A percentile compares a stretch with the other conserved stretches of the same genome.
phyloP scores from a whole-genome alignment of 2,888 invertebrate species.

The Frankliniella intonsa region DNA sequence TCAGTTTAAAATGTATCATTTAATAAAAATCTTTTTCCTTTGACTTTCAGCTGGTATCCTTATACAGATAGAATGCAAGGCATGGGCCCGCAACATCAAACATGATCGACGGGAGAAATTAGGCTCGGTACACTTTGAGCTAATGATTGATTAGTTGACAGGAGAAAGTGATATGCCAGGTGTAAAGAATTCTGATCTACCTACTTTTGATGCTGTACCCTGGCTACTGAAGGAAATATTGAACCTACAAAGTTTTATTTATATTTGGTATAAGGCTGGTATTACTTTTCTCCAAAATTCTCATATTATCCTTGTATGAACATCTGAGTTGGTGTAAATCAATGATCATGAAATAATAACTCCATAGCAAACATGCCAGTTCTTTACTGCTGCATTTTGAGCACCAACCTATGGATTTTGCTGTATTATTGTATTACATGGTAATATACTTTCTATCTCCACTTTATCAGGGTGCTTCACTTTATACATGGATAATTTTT shows the following conservation, averaged over 20 bases:
- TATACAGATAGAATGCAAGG: slow-evolving; percentile 49
- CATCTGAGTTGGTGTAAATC: background rate
- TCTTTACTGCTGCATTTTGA: background rate
- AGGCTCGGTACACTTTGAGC: slow-evolving; percentile 52
- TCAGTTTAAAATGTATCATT: background rate
- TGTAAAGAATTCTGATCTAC: background rate
- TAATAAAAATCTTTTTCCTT: background rate
- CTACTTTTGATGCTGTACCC: too few relatives aligned
- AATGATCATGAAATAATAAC: background rate
- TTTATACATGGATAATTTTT: background rate
- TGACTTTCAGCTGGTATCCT: slow-evolving; percentile 44
- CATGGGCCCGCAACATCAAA: slow-evolving; percentile 48
- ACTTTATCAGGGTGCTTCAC: background rate
- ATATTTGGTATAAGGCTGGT: background rate
- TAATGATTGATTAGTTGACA: slow-evolving; percentile 47
- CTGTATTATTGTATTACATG: background rate
- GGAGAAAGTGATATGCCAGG: background rate
- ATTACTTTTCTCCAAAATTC: background rate
- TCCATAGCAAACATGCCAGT: background rate
- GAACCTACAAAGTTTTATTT: background rate
- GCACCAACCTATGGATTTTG: background rate
- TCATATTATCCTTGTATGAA: background rate
- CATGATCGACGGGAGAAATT: slow-evolving; percentile 49
- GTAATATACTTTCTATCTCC: background rate
- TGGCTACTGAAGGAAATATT: too few relatives aligned